These are phyloP conservation scores for Erythrocercus mccallii DNA, from an alignment of 2,113 vertebrate species.

Conservation along the genomic window DNA sequence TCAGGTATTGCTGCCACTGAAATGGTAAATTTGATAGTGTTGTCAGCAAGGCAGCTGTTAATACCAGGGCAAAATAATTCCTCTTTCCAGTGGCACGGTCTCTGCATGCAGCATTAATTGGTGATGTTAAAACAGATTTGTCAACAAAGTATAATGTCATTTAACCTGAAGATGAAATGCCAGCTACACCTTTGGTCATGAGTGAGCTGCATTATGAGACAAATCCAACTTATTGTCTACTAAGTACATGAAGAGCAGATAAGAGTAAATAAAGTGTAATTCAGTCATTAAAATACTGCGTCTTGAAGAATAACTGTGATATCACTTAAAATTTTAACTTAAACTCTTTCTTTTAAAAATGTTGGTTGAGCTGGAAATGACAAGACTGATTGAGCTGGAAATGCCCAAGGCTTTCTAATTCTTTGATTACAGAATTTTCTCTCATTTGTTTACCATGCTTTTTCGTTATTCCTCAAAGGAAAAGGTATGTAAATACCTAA, in stretches of 20 bases:
- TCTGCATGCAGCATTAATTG: not conserved
- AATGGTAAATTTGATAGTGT: not conserved
- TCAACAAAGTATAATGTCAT: rapidly evolving
- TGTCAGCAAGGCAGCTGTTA: not conserved
- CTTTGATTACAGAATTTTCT: not conserved
- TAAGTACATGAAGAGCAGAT: not conserved
- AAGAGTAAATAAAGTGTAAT: not conserved
- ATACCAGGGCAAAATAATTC: not conserved
- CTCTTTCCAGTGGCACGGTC: rapidly evolving
- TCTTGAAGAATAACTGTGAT: not conserved
- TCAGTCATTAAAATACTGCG: not conserved
- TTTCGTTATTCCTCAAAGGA: conserved; percentile 1
- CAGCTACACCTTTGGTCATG: not conserved
- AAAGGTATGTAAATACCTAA: not conserved
- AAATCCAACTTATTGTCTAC: not conserved
- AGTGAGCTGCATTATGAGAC: not conserved
- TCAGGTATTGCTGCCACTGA: not conserved
- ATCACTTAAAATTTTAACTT: not conserved
- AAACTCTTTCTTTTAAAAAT: not conserved
- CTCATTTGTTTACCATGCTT: not conserved
- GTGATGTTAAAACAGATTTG: not conserved
- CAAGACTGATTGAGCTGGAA: not conserved
- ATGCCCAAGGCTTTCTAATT: not conserved
- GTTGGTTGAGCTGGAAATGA: not conserved
- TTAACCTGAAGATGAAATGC: not conserved